phyloP scores from a whole-genome alignment of 2,113 vertebrate genomes.

The Raja brachyura region DNA sequence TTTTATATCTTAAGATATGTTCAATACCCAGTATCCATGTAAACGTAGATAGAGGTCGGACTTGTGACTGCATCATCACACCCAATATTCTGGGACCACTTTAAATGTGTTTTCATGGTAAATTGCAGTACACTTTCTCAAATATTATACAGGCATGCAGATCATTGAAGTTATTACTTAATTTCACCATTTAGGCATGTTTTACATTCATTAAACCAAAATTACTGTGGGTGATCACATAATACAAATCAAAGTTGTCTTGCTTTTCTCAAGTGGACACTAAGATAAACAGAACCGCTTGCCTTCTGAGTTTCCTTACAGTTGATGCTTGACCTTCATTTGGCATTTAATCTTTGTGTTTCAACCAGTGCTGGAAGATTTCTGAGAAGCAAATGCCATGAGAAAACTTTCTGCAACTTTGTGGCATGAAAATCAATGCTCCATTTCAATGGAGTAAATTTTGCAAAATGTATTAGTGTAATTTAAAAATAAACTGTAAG shows the following conservation, averaged over 20 bases:
- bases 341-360: not conserved
- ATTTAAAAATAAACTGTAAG: not conserved
- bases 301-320: not conserved
- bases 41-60: not conserved
- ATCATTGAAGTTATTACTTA: not conserved
- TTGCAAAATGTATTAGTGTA: not conserved
- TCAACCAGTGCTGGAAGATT: not conserved
- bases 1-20: too few relatives aligned
- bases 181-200: not conserved
- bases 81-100: not conserved
- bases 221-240: not conserved
- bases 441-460: not conserved
- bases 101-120: not conserved
- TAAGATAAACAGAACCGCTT: not conserved
- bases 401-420: not conserved
- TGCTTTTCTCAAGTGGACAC: not conserved
- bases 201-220: not conserved
- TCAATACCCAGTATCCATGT: not conserved
- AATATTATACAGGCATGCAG: not conserved
- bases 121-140: not conserved
- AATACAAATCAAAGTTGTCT: not conserved
- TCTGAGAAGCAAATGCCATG: not conserved
- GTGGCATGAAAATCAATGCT: not conserved
- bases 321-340: not conserved
- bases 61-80: not conserved